A percentile compares a stretch with the other conserved stretches of the same genome.
These are phyloP conservation scores for Deroptyus accipitrinus DNA, from an alignment of 2,113 vertebrate species.

Conservation along the genomic window DNA sequence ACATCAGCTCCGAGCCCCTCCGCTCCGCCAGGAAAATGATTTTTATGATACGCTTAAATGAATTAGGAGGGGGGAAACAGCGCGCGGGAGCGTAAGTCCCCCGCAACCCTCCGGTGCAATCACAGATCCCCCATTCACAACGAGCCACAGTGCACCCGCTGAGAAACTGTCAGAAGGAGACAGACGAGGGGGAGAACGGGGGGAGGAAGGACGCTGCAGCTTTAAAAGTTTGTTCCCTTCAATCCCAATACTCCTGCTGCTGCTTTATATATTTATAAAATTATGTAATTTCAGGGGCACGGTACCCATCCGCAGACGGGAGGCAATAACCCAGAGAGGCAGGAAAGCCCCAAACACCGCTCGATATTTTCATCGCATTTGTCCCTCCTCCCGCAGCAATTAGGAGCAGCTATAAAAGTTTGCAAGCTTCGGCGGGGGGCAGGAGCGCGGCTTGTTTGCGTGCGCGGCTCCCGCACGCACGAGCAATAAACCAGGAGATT, in stretches of 20 bases:
- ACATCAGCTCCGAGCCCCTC: neutral
- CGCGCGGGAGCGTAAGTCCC: slow-evolving; percentile 11
- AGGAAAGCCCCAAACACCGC: neutral
- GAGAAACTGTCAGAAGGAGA: slow-evolving; percentile 64
- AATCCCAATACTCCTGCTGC: slow-evolving; percentile 50
- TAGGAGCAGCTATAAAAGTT: slow-evolving; percentile 76
- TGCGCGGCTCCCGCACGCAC: neutral
- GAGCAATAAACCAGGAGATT: neutral
- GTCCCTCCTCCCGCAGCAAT: slow-evolving; percentile 65
- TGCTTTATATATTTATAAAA: slow-evolving; percentile 65
- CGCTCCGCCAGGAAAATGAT: neutral
- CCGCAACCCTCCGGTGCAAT: slow-evolving; percentile 30
- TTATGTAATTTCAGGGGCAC: slow-evolving; percentile 65
- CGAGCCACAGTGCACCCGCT: slow-evolving; percentile 10
- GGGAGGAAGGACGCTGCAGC: slow-evolving; percentile 69
- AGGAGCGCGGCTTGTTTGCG: neutral
- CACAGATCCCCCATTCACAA: slow-evolving; percentile 35
- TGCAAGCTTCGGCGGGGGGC: slow-evolving; percentile 71
- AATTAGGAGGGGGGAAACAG: slow-evolving; percentile 14
- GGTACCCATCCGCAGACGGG: slow-evolving; percentile 20
- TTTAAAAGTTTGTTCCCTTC: slow-evolving; percentile 78
- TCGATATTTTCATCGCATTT: slow-evolving; percentile 1
- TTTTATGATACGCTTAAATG: slow-evolving; percentile 7
- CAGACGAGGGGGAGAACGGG: slow-evolving; percentile 40
- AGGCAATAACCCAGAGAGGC: neutral